phyloP scores from a whole-genome alignment of 1,140 invertebrate species.

The Pogonognathellus flavescens region DNA sequence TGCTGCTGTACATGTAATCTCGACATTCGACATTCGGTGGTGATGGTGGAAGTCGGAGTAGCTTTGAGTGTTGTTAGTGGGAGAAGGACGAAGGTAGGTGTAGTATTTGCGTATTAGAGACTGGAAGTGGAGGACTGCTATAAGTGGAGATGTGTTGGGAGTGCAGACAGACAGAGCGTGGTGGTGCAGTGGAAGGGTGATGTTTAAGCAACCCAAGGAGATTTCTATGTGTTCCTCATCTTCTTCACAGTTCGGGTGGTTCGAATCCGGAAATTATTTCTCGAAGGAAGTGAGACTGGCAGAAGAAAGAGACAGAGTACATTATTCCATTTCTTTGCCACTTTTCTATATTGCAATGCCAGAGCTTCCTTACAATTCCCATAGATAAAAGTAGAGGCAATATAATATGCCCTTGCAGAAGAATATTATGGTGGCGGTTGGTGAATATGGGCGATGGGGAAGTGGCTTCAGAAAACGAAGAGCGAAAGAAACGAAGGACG shows the following conservation, averaged over 20 bases:
- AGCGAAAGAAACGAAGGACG: background rate
- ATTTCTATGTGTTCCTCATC: conserved; percentile 7
- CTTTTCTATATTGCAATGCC: background rate
- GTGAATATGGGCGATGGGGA: no score
- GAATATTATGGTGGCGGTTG: no score
- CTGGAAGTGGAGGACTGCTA: no score
- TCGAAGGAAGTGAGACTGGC: conserved; percentile 44
- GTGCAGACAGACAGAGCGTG: background rate
- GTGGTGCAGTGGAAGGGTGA: background rate
- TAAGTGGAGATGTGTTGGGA: background rate
- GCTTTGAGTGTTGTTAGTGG: no score
- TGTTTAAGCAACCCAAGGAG: background rate
- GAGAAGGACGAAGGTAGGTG: no score
- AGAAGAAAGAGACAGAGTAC: conserved; percentile 46
- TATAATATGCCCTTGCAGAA: no score
- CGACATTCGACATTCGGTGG: no score
- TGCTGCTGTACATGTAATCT: no score
- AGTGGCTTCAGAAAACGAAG: background rate
- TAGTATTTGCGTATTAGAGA: no score
- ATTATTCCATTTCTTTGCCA: conserved; percentile 49
- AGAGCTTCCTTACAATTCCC: background rate
- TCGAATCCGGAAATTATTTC: conserved; percentile 44
- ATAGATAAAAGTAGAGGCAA: background rate
- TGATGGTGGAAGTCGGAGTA: no score
- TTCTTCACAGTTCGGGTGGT: conserved; percentile 34